phyloP scores from a whole-genome alignment of 37 sponge, comb jelly and placozoan genomes.

The Bolinopsis microptera region DNA sequence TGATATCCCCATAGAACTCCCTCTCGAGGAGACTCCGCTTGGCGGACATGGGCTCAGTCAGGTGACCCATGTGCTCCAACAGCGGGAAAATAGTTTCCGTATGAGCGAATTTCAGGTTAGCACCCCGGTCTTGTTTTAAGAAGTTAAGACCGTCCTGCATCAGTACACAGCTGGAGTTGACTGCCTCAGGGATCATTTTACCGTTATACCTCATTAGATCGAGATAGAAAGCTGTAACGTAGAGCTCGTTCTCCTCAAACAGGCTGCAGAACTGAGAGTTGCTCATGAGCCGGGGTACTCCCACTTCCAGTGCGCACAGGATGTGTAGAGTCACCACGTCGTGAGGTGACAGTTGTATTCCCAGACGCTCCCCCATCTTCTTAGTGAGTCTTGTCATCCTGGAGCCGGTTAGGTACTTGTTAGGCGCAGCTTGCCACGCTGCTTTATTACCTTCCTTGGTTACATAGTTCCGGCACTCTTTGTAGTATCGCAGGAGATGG shows the following conservation, averaged over 20 bases:
- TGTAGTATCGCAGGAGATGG: conserved; percentile 14
- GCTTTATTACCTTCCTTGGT: not conserved
- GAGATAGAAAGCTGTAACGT: conserved; percentile 47
- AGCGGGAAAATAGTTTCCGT: conserved; percentile 62
- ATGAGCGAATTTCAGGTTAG: conserved; percentile 53
- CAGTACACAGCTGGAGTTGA: conserved; percentile 33
- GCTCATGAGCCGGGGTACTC: conserved; percentile 1
- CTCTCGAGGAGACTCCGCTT: not conserved
- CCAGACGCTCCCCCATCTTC: conserved; percentile 9
- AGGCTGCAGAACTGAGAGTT: conserved; percentile 13
- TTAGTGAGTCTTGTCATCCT: not conserved
- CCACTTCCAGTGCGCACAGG: conserved; percentile 22
- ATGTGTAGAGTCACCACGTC: conserved; percentile 39
- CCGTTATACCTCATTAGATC: conserved; percentile 7
- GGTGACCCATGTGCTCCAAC: not conserved
- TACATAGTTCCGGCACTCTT: not conserved
- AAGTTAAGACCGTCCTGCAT: conserved; percentile 23
- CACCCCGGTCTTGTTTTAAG: not conserved
- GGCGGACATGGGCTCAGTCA: not conserved
- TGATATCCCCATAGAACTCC: conserved; percentile 50
- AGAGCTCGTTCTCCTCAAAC: conserved; percentile 20
- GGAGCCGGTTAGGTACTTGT: not conserved
- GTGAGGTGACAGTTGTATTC: not conserved
- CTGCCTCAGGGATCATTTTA: conserved; percentile 40
- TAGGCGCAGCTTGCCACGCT: not conserved